Evolutionary conservation across 2,888 invertebrate genomes (phyloP), one percentile per base, ranked within the genome.

Genomic region (Cristatella mucedo): DNA sequence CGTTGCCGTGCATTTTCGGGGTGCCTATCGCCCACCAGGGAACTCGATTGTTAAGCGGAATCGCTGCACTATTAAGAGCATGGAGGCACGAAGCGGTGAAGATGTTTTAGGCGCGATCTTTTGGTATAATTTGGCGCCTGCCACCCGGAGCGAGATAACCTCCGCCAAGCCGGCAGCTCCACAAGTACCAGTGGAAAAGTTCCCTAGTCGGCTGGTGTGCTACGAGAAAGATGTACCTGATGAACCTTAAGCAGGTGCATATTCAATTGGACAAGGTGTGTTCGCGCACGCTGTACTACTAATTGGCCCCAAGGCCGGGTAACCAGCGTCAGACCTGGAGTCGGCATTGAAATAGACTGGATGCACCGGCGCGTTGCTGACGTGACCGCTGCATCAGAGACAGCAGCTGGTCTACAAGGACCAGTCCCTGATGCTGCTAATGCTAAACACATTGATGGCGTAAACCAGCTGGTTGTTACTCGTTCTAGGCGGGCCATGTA

Each of bases 1-100:
- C 18, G 41, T 41, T n/a, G n/a, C 16, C 18, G n/a, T n/a, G 2
- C 16, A 41, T 16, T 41, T 16, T 19, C 41, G 41, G 13, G 19
- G 26, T 29, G 41, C 41, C 11, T 41, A 24, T 20, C 11, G 41
- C 15, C 41, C 41, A 30, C 29, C 40, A 3, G 41, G 41, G 4
- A 41, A 41, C 20, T 22, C 41, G 4, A 41, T 42, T 6, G 29
- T 41, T 21, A 29, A 42, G 19, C 42, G 41, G 3, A 41, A 41
- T 29, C 42, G 41, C 20, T 2, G 41, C n/a, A 41, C 41, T 11
- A 41, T 41, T 4, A 41, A 41, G 18, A 5, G 33, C 19, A 33
- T 9, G 13, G 7, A 19, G 6, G 33, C 19, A 13, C 19, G 15
- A 11, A 13, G 16, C 20, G 41, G 41, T 2, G n/a, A 29, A 6